Conservation (phyloP, 2,113 vertebrate genomes). For the Cygnus atratus region DNA sequence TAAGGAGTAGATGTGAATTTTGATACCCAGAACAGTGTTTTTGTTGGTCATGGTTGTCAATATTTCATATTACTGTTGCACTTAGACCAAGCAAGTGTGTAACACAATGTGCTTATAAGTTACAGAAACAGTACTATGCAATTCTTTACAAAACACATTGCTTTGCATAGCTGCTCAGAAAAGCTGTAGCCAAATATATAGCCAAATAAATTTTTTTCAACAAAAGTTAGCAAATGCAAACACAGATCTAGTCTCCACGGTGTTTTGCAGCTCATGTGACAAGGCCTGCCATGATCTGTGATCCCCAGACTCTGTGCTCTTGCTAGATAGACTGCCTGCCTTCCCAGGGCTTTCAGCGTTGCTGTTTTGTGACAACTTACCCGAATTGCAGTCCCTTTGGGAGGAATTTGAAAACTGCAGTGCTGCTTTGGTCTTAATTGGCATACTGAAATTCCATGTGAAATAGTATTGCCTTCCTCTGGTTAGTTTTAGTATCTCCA, state of each 20-base stretch:
- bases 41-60: neutral
- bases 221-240: neutral
- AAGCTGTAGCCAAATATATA: neutral
- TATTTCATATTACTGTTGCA: neutral
- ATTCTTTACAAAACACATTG: neutral
- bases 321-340: neutral
- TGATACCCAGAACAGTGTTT: neutral
- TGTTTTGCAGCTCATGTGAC: neutral
- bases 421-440: neutral
- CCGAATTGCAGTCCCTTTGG: neutral
- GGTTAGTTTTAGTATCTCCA: neutral
- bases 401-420: neutral
- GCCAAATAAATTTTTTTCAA: neutral
- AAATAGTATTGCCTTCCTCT: neutral
- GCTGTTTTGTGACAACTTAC: neutral
- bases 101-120: neutral
- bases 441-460: neutral
- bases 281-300: neutral
- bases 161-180: neutral
- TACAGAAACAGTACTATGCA: neutral
- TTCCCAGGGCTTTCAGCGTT: neutral
- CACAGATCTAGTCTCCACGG: neutral
- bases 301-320: neutral
- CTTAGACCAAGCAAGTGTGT: rapidly evolving
- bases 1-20: neutral